Evolutionary conservation across 2,888 invertebrate species (phyloP).

Genomic region (Trachelus tabidus): DNA sequence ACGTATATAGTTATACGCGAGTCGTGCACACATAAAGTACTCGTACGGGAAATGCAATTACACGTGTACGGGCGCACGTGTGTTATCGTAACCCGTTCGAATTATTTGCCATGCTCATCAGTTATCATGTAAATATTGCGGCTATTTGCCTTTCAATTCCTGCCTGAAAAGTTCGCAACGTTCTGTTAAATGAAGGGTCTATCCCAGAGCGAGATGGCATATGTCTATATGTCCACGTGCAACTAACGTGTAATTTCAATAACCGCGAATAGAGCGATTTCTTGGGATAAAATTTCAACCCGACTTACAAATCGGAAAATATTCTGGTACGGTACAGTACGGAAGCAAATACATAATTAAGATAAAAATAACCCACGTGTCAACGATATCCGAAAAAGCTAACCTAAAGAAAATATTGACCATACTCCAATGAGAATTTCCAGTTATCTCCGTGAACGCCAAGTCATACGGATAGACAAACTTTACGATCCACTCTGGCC

Average conservation of each 20-base stretch:
- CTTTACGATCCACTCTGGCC: background rate
- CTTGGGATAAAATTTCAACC: background rate
- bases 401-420: too few relatives aligned
- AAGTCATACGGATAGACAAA: background rate
- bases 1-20: background rate
- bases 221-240: background rate
- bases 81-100: background rate
- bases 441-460: background rate
- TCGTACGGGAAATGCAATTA: conserved; percentile 1
- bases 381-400: too few relatives aligned
- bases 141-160: conserved; percentile 2
- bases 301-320: background rate
- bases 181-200: background rate
- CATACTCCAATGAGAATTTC: too few relatives aligned
- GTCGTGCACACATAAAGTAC: background rate
- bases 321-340: background rate
- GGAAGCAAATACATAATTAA: background rate
- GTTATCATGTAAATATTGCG: conserved; percentile 10
- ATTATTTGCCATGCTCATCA: conserved; percentile 6
- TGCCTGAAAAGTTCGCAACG: background rate
- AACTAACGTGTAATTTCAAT: background rate
- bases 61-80: background rate
- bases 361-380: too few relatives aligned
- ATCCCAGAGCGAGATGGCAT: too few relatives aligned
- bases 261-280: background rate